Evolutionary conservation across 2,888 invertebrate genomes (phyloP).

Genomic region (Dryocosmus kuriphilus): DNA sequence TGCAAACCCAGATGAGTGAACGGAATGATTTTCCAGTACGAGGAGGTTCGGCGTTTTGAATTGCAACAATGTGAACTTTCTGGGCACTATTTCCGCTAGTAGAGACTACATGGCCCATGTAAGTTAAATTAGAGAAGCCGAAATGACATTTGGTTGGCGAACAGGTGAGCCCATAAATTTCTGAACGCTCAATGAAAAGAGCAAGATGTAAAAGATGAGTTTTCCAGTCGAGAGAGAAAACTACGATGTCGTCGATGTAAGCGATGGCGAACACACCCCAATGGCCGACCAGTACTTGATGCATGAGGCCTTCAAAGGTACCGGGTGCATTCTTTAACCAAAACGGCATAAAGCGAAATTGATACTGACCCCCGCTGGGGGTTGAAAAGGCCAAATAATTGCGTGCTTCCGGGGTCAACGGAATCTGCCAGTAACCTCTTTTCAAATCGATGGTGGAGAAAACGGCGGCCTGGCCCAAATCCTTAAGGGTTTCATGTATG

Average conservation of each 20-base stretch:
- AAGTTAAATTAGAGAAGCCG: slow-evolving; percentile 22
- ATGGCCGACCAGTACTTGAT: no score
- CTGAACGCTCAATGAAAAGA: slow-evolving; percentile 54
- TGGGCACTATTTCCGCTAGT: slow-evolving; percentile 1
- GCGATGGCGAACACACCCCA: no score
- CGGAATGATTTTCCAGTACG: no score
- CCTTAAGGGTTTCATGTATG: slow-evolving; percentile 58
- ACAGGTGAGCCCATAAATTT: slow-evolving; percentile 16
- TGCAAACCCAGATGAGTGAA: slow-evolving; percentile 17
- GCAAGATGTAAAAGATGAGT: no score
- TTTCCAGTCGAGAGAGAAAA: no score
- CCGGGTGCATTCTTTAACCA: no score
- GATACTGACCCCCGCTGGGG: no score
- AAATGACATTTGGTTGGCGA: slow-evolving; percentile 39
- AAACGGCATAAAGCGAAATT: no score
- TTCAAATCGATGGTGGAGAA: slow-evolving; percentile 64
- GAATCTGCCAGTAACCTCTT: slow-evolving; percentile 67
- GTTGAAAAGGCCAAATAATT: not conserved
- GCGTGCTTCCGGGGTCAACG: slow-evolving; percentile 45
- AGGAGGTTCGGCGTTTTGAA: no score
- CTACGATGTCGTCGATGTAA: no score
- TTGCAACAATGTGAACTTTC: no score
- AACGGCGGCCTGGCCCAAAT: slow-evolving; percentile 58
- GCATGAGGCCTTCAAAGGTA: no score
- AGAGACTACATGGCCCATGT: slow-evolving; percentile 32